Evolutionary conservation across 1,140 invertebrate genomes (phyloP).

Genomic region (Musca domestica): DNA sequence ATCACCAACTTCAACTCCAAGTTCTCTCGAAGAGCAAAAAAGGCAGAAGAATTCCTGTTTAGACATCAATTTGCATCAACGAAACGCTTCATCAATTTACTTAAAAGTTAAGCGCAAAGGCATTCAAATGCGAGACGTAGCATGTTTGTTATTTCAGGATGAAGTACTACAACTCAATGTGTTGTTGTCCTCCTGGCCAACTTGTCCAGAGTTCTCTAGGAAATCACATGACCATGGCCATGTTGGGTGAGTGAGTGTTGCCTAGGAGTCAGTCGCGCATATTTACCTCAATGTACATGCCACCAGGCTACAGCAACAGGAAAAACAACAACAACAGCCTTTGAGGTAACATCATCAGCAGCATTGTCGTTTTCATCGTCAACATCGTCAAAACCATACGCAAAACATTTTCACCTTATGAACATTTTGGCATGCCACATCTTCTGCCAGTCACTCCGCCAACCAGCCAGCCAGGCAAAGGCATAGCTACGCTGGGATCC

Average conservation of each 20-base stretch:
- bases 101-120: constrained; percentile 21
- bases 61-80: constrained; percentile 53
- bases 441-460: neutral
- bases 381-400: neutral
- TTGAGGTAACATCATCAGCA: neutral
- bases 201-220: no score
- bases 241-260: no score
- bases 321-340: no score
- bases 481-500: neutral
- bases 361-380: neutral
- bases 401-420: constrained; percentile 8
- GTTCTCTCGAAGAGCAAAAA: no score
- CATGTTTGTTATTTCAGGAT: neutral
- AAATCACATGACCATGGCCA: no score
- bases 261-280: no score
- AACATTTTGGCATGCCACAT: neutral
- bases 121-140: constrained; percentile 1
- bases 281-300: no score
- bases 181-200: no score
- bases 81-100: constrained; percentile 52
- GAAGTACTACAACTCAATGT: no score
- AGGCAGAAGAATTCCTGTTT: constrained; percentile 20
- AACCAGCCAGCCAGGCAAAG: neutral
- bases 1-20: no score
- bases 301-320: no score